A percentile compares a stretch with the other conserved stretches of the same genome.
Evolutionary conservation across 1,140 invertebrate species (phyloP).

Genomic region (Ceratoteleas bidentatus): DNA sequence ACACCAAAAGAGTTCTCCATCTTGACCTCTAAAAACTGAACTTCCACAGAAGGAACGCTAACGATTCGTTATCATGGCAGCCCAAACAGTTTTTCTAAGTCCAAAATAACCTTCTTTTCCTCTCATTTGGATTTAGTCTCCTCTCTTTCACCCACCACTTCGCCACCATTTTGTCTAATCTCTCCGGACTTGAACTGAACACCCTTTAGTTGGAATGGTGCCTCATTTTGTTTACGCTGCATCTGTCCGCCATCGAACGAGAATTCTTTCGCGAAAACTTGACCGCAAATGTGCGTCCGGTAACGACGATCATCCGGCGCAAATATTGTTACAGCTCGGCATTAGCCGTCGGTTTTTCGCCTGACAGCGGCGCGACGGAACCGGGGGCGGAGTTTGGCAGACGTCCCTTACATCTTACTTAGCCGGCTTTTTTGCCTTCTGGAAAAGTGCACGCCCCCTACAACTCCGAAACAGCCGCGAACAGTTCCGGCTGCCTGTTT

Average conservation of each 20-base stretch:
- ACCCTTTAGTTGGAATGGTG: no score
- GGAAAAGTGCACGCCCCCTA: slow-evolving; percentile 22
- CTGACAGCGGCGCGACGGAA: slow-evolving; percentile 9
- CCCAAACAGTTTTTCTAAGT: no score
- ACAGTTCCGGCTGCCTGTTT: no score
- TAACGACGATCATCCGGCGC: slow-evolving; percentile 9
- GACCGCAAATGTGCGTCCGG: background rate
- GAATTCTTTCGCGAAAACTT: slow-evolving; percentile 2
- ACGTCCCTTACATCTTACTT: slow-evolving; percentile 34
- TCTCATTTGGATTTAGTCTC: background rate
- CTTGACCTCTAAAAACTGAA: no score
- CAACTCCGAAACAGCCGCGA: no score
- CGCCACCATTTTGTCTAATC: no score
- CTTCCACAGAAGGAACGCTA: no score
- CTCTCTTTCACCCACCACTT: no score
- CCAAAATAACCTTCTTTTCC: no score
- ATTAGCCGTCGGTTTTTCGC: slow-evolving; percentile 31
- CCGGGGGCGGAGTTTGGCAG: slow-evolving; percentile 45
- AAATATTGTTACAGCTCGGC: slow-evolving; percentile 28
- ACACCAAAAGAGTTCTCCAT: no score
- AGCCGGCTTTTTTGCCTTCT: slow-evolving; percentile 26
- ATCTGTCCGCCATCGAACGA: slow-evolving; percentile 8
- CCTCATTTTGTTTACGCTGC: slow-evolving; percentile 7
- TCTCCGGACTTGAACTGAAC: no score
- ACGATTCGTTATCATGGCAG: no score